Percentiles rank a stretch among this genome's conserved stretches.
Conservation (phyloP, 2,113 vertebrate genomes). For the Elephantulus edwardii region DNA sequence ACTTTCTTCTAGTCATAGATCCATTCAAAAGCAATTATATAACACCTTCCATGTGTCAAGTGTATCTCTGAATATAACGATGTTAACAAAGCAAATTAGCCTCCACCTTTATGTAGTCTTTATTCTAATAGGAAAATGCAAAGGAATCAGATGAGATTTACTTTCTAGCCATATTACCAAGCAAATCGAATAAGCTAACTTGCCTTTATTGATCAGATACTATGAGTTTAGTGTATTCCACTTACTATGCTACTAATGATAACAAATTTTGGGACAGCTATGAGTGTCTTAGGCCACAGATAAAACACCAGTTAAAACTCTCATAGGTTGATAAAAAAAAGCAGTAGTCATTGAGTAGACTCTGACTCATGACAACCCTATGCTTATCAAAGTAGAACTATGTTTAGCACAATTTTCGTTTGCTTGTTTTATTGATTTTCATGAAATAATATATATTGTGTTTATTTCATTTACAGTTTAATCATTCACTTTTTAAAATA, state of each 20-base stretch:
- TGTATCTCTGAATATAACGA: not conserved
- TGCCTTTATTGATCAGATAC: not conserved
- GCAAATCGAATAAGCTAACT: not conserved
- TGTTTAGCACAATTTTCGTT: not conserved
- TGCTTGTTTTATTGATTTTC: not conserved
- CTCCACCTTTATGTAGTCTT: not conserved
- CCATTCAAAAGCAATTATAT: not conserved
- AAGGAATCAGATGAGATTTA: not conserved
- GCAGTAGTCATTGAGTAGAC: not conserved
- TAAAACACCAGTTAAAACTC: not conserved
- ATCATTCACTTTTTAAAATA: too few relatives aligned
- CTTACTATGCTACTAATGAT: not conserved
- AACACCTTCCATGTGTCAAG: not conserved
- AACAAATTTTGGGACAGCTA: not conserved
- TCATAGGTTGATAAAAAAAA: not conserved
- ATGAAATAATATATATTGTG: too few relatives aligned
- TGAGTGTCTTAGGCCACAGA: not conserved
- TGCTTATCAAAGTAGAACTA: not conserved
- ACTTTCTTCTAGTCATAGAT: not conserved
- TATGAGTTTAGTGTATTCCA: not conserved
- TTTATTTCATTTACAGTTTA: too few relatives aligned
- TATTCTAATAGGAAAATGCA: not conserved
- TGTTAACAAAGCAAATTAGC: not conserved
- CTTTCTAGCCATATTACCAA: not conserved
- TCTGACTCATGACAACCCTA: not conserved